These are phyloP conservation scores for Miniopterus natalensis DNA, from an alignment of 2,113 vertebrate species.

Conservation along the genomic window DNA sequence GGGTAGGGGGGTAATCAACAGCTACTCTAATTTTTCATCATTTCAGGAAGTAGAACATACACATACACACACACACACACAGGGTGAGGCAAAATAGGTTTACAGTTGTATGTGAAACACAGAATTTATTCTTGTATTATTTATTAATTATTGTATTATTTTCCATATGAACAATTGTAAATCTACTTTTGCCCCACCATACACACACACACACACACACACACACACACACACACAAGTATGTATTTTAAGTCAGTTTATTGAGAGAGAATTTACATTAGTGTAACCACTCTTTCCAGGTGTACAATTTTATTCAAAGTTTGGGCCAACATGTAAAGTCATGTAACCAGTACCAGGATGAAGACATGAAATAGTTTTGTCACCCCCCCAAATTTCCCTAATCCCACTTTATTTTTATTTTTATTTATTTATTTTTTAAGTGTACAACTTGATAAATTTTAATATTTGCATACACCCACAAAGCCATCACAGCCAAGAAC, in stretches of 20 bases:
- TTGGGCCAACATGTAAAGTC: background rate
- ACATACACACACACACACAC: too few species aligned
- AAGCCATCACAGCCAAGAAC: too few species aligned
- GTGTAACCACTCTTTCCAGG: background rate
- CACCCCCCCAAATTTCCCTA: background rate
- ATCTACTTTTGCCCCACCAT: too few species aligned
- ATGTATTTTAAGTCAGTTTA: background rate
- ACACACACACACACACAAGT: background rate
- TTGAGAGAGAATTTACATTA: background rate
- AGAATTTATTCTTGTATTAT: background rate
- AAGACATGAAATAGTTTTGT: background rate
- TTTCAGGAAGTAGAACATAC: background rate
- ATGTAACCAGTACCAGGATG: background rate
- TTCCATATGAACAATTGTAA: background rate
- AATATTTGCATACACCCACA: too few species aligned
- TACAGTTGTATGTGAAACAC: background rate
- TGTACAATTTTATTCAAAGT: background rate
- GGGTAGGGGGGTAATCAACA: background rate
- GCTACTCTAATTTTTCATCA: background rate
- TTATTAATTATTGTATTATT: background rate
- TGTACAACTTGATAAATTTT: too few species aligned
- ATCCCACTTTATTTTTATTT: background rate
- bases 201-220: too few species aligned
- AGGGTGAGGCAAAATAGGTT: background rate
- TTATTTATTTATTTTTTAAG: too few species aligned